These are phyloP conservation scores for Bombycilla garrulus DNA, from an alignment of 2,113 vertebrate species.

Conservation along the genomic window DNA sequence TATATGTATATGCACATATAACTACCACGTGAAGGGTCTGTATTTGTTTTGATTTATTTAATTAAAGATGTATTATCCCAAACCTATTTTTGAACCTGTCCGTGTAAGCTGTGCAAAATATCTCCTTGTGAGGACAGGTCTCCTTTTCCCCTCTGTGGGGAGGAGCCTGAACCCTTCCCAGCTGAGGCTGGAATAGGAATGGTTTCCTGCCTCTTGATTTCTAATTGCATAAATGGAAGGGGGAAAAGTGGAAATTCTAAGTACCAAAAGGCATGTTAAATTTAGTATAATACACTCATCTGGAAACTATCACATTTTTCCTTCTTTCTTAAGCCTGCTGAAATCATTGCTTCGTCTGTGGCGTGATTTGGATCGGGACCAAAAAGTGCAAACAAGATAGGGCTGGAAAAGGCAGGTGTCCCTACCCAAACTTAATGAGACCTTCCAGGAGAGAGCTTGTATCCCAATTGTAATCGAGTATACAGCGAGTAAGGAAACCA, in stretches of 20 bases:
- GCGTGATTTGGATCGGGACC: not conserved
- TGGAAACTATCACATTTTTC: slow-evolving; percentile 75
- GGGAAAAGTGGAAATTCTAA: slow-evolving; percentile 71
- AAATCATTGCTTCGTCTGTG: slow-evolving; percentile 25
- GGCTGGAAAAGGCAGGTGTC: slow-evolving; percentile 29
- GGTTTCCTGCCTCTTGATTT: slow-evolving; percentile 64
- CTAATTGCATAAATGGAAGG: slow-evolving; percentile 66
- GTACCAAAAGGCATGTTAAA: slow-evolving; percentile 71
- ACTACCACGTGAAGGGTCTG: slow-evolving; percentile 18
- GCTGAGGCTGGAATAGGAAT: not conserved
- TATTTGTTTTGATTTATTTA: slow-evolving; percentile 34
- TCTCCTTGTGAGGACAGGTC: not conserved
- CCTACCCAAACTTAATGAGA: not conserved
- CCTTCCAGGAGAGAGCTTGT: not conserved
- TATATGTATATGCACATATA: not conserved
- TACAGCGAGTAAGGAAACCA: not conserved
- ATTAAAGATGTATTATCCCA: slow-evolving; percentile 57
- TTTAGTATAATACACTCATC: slow-evolving; percentile 73
- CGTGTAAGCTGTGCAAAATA: slow-evolving; percentile 29
- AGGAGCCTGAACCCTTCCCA: not conserved
- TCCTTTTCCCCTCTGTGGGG: not conserved
- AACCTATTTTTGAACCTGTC: slow-evolving; percentile 56
- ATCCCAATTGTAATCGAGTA: not conserved
- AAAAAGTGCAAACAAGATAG: slow-evolving; percentile 19
- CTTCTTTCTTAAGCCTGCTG: slow-evolving; percentile 54